Base-by-base conservation (phyloP, 2,797 vertebrate species). In the Lepidocolaptes lacrymiger region DNA sequence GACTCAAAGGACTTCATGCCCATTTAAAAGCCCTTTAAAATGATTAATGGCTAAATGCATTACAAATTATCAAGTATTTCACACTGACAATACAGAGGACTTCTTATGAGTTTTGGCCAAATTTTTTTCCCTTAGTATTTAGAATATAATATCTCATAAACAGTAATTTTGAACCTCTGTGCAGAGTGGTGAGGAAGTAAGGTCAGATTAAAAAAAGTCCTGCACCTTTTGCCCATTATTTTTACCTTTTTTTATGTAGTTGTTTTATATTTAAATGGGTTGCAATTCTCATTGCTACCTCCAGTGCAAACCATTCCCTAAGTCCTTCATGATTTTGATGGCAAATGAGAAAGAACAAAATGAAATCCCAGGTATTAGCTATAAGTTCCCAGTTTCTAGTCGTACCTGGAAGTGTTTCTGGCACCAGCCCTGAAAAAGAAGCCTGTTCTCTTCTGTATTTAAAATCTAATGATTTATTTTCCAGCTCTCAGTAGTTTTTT, bases 1-100 rank as follows among this genome's bases (percentile, higher is more conserved):
- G 93, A 94, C 97, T 96, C 93, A 92, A 94, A 97, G 94, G 96
- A 93, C 86, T 92, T 80, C 55, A 67, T 96, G 95, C 95, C 96
- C 91, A 96, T 98, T 98, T 97, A 97, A 98, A 97, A 95, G 68
- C 80, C 89, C 95, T 96, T 96, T 96, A 95, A 93, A 96, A 96
- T 97, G 97, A 97, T 97, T 97, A 97, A 96, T 97, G 91, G 87
- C 91, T 96, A 96, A 97, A 95, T 88, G 86, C 90, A 82, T 96
- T 97, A 96, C 80, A 94, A 97, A 97, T 97, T 97, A 94, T 97
- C 95, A 96, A 92, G 80, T 86, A 93, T 96, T 97, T 97, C 89
- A 94, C 94, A 87, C 86, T 87, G 94, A 96, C 85, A 93, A 94
- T 96, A 95, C 41, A 92, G 88, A 91, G 34, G 72, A 79, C 66